Conservation (phyloP, 2,888 invertebrate genomes). For the Scaptomyza polygonia region DNA sequence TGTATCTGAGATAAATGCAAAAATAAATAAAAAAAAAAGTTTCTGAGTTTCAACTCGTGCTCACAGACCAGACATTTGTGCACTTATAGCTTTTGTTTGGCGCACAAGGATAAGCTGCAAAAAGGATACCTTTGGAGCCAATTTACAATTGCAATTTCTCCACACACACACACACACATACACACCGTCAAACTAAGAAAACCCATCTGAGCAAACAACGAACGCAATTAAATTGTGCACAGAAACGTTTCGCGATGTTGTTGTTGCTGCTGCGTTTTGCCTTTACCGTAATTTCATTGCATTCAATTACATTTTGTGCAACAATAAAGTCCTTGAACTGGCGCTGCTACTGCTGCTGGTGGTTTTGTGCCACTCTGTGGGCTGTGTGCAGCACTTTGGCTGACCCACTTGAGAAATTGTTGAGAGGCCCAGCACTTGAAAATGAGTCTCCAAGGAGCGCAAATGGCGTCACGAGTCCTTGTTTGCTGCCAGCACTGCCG, state of each 20-base stretch:
- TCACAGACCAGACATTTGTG: neutral
- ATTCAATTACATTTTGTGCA: slow-evolving; percentile 74
- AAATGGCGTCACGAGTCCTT: slow-evolving; percentile 51
- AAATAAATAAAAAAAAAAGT: neutral
- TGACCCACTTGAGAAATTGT: slow-evolving; percentile 74
- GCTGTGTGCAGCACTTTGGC: slow-evolving; percentile 50
- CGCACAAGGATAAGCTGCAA: neutral
- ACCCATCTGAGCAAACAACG: slow-evolving; percentile 37
- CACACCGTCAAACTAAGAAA: neutral
- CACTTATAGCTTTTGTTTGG: neutral
- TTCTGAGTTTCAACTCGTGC: neutral
- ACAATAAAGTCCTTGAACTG: slow-evolving; percentile 77
- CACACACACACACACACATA: neutral
- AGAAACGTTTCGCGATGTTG: slow-evolving; percentile 27
- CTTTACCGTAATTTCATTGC: slow-evolving; percentile 59
- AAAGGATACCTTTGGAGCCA: slow-evolving; percentile 1
- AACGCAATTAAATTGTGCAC: slow-evolving; percentile 67
- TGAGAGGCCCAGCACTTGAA: slow-evolving; percentile 68
- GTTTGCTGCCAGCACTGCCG: slow-evolving; percentile 24
- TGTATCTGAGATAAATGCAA: neutral
- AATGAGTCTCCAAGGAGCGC: slow-evolving; percentile 77
- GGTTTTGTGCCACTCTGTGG: slow-evolving; percentile 10
- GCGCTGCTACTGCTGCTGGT: slow-evolving; percentile 27
- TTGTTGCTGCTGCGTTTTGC: slow-evolving; percentile 21
- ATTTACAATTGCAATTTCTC: slow-evolving; percentile 2